phyloP scores from a whole-genome alignment of 2,113 vertebrate genomes.

The Butorides virescens region DNA sequence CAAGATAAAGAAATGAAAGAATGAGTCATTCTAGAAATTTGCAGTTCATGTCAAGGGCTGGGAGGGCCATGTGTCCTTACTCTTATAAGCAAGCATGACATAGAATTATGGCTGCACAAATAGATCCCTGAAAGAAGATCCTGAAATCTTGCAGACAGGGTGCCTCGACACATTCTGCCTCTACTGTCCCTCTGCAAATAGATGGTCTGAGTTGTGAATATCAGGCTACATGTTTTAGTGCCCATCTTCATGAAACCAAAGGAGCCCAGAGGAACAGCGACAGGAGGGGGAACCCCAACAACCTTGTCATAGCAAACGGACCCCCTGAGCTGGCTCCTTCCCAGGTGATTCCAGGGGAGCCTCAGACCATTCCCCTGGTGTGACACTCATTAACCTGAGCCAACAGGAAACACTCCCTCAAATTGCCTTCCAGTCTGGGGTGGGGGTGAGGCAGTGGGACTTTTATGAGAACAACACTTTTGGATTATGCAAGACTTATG shows the following conservation, averaged over 20 bases:
- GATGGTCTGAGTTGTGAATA: neutral
- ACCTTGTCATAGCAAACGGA: neutral
- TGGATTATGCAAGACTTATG: neutral
- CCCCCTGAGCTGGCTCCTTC: neutral
- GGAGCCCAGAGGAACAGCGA: neutral
- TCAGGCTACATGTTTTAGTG: neutral
- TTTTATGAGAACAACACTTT: neutral
- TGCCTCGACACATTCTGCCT: rapidly evolving
- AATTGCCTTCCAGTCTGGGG: neutral
- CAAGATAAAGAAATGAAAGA: neutral
- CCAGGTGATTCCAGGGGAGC: neutral
- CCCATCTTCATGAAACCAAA: neutral
- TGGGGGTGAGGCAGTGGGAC: too few species aligned
- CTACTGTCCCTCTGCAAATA: neutral
- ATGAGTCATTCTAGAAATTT: neutral
- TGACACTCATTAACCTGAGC: neutral
- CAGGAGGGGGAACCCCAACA: neutral
- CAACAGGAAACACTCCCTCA: neutral
- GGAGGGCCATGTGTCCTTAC: neutral
- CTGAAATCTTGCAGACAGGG: neutral
- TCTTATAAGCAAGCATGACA: neutral
- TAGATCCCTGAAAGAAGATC: neutral
- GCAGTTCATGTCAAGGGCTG: neutral
- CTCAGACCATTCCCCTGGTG: neutral
- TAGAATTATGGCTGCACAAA: neutral